Evolutionary conservation across 2,888 invertebrate species (phyloP).

Genomic region (Agrotis clavis): DNA sequence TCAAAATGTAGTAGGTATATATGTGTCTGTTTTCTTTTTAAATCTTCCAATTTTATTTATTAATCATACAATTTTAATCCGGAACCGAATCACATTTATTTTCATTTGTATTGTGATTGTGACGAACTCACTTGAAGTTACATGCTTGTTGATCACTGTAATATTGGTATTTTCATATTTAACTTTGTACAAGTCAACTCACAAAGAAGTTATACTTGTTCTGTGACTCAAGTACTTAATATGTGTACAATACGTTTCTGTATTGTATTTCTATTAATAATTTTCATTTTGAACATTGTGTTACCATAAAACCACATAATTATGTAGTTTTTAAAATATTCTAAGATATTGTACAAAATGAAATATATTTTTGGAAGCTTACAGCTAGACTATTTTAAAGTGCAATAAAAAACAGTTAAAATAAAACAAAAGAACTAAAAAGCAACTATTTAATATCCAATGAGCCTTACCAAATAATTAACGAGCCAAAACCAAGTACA

Average conservation of each 20-base stretch:
- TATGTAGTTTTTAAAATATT: not conserved
- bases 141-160: no score
- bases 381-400: not conserved
- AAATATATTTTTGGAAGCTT: not conserved
- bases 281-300: not conserved
- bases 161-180: no score
- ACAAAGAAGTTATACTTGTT: not conserved
- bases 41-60: no score
- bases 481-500: conserved; percentile 42
- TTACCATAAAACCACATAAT: not conserved
- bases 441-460: conserved; percentile 47
- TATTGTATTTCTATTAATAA: no score
- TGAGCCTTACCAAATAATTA: conserved; percentile 66
- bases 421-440: conserved; percentile 35
- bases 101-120: no score
- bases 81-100: no score
- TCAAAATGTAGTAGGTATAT: no score
- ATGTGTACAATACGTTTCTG: no score
- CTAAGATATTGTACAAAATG: not conserved
- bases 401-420: conserved; percentile 13
- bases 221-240: no score
- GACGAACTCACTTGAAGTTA: no score
- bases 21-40: no score
- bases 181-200: not conserved
- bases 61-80: no score